A percentile compares a stretch with the other conserved stretches of the same genome.
Conservation (phyloP, 2,888 invertebrate species). For the Cryptocephalus moraei region DNA sequence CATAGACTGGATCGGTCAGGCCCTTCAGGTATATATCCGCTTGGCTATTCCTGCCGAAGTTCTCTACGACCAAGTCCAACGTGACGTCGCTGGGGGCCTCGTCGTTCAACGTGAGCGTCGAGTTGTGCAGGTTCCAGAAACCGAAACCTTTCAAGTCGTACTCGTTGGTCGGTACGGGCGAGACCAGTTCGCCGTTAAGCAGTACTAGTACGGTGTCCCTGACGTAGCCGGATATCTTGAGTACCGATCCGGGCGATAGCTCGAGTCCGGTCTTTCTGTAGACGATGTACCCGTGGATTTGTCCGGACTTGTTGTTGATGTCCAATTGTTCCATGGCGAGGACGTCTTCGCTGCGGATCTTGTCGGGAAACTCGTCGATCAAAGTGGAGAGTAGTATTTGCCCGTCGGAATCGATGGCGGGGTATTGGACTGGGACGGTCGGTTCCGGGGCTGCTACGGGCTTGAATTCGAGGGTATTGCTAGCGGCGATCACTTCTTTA, state of each 20-base stretch:
- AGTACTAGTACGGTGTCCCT: conserved; percentile 42
- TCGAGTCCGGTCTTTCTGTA: conserved; percentile 36
- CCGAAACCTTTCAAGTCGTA: conserved; percentile 35
- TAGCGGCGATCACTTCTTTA: conserved; percentile 39
- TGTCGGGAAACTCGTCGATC: conserved; percentile 7
- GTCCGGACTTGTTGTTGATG: conserved; percentile 38
- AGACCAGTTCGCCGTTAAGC: conserved; percentile 35
- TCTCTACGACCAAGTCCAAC: conserved; percentile 52
- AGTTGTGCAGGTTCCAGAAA: conserved; percentile 33
- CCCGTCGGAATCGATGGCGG: not conserved
- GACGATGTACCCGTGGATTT: conserved; percentile 44
- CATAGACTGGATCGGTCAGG: conserved; percentile 34
- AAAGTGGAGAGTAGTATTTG: conserved; percentile 2
- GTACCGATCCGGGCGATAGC: conserved; percentile 17
- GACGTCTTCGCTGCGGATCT: conserved; percentile 17
- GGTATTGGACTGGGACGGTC: not conserved
- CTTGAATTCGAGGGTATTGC: conserved; percentile 18
- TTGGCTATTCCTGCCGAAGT: conserved; percentile 68
- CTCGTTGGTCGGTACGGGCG: conserved; percentile 20
- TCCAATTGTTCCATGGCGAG: conserved; percentile 29
- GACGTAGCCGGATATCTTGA: conserved; percentile 32
- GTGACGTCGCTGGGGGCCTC: conserved; percentile 21
- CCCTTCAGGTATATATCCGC: conserved; percentile 32
- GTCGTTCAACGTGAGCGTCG: conserved; percentile 23
- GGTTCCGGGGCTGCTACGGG: not conserved